Conservation (phyloP, 1,140 invertebrate species). For the Cydia pomonella region DNA sequence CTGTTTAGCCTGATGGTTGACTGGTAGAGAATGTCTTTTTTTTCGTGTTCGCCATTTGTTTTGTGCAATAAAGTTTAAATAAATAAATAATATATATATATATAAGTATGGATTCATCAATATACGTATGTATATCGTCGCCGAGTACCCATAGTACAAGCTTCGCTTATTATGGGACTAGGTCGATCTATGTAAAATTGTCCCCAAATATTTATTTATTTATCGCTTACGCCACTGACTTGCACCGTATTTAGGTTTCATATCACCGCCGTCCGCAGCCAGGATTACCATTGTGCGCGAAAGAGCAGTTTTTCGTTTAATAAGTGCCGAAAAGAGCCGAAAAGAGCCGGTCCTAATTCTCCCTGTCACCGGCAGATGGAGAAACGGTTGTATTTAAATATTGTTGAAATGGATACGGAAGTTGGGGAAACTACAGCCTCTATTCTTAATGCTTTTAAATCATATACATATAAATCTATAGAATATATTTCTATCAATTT, state of each 20-base stretch:
- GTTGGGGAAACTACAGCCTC: constrained; percentile 18
- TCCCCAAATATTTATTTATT: no score
- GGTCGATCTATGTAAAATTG: no score
- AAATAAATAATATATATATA: no score
- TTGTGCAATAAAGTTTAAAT: no score
- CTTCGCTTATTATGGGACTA: no score
- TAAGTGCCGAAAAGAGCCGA: constrained; percentile 46
- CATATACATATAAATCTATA: no score
- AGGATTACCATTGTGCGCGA: constrained; percentile 55
- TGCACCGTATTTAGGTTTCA: constrained; percentile 26
- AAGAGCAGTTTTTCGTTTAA: constrained; percentile 66
- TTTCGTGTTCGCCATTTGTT: no score
- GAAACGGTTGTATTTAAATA: constrained; percentile 24
- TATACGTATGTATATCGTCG: no score
- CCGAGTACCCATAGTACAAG: no score
- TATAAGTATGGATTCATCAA: no score
- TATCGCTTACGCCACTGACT: background rate
- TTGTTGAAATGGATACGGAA: constrained; percentile 32
- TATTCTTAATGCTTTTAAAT: background rate
- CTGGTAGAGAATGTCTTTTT: no score
- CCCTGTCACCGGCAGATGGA: constrained; percentile 49
- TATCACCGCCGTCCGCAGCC: constrained; percentile 30
- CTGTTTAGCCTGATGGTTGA: no score
- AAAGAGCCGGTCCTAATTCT: constrained; percentile 57
- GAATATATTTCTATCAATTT: background rate